Percentiles rank a stretch among this genome's conserved stretches.
These are phyloP conservation scores for Actinemys pallida DNA, from an alignment of 2,113 vertebrate species.

Conservation along the genomic window DNA sequence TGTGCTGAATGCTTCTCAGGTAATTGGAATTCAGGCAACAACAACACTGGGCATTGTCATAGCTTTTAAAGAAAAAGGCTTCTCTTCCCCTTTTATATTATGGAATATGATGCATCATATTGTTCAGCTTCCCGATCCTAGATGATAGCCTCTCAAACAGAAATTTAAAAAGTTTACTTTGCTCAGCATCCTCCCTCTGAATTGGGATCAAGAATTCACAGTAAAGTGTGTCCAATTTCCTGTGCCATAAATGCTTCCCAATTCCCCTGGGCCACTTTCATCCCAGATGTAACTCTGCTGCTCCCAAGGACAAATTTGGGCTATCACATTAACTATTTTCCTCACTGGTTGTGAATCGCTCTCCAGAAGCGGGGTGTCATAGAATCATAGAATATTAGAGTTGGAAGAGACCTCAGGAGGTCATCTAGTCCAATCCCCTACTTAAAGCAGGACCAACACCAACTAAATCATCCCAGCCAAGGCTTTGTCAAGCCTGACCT, in stretches of 20 bases:
- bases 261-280: neutral
- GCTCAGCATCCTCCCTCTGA: neutral
- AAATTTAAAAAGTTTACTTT: slow-evolving; percentile 64
- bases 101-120: slow-evolving; percentile 22
- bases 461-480: too few species aligned
- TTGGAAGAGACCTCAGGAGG: too few species aligned
- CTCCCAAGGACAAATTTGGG: neutral
- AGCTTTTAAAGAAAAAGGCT: slow-evolving; percentile 58
- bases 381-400: too few species aligned
- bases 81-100: slow-evolving; percentile 41
- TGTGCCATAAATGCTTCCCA: neutral
- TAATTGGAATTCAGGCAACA: slow-evolving; percentile 77
- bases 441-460: too few species aligned
- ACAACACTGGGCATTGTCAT: slow-evolving; percentile 60
- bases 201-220: slow-evolving; percentile 27
- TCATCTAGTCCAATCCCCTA: too few species aligned
- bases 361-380: neutral
- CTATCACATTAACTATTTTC: neutral
- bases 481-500: too few species aligned
- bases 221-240: neutral
- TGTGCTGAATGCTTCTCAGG: slow-evolving; percentile 57
- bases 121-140: slow-evolving; percentile 44
- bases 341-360: neutral
- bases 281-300: neutral
- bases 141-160: slow-evolving; percentile 32